phyloP scores from a whole-genome alignment of 2,113 vertebrate genomes.

The Oostethus manadensis region DNA sequence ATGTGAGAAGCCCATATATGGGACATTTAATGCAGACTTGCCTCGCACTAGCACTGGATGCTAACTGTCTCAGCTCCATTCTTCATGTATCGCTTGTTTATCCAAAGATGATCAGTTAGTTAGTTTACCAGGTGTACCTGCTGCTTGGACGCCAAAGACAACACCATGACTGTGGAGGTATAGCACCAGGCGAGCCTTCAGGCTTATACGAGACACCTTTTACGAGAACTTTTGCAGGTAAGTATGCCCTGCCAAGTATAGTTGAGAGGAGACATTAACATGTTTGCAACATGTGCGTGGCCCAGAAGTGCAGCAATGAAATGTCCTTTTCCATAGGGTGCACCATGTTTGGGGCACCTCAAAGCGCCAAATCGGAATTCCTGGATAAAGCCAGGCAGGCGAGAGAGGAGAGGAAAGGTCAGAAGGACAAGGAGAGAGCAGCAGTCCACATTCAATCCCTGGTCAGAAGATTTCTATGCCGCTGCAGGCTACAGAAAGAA shows the following conservation, averaged over 20 bases:
- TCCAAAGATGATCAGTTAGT: constrained; percentile 57
- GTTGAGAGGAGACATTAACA: not conserved
- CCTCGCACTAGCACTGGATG: constrained; percentile 47
- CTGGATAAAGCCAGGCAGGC: constrained; percentile 92
- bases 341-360: constrained; percentile 86
- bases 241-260: not conserved
- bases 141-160: constrained; percentile 33
- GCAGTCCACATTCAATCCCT: constrained; percentile 82
- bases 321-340: constrained; percentile 30
- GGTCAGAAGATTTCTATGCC: constrained; percentile 83
- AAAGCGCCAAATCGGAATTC: constrained; percentile 87
- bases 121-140: constrained; percentile 12
- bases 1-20: not conserved
- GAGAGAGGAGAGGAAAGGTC: constrained; percentile 86
- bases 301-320: not conserved
- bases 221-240: constrained; percentile 35
- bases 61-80: constrained; percentile 47
- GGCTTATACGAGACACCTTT: constrained; percentile 31
- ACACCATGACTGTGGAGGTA: constrained; percentile 39
- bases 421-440: constrained; percentile 85
- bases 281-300: no score
- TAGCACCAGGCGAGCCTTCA: constrained; percentile 44
- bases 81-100: constrained; percentile 27
- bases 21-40: constrained; percentile 18
- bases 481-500: constrained; percentile 77